phyloP scores from a whole-genome alignment of 2,113 vertebrate species.

The Thalassarche chlororhynchos region DNA sequence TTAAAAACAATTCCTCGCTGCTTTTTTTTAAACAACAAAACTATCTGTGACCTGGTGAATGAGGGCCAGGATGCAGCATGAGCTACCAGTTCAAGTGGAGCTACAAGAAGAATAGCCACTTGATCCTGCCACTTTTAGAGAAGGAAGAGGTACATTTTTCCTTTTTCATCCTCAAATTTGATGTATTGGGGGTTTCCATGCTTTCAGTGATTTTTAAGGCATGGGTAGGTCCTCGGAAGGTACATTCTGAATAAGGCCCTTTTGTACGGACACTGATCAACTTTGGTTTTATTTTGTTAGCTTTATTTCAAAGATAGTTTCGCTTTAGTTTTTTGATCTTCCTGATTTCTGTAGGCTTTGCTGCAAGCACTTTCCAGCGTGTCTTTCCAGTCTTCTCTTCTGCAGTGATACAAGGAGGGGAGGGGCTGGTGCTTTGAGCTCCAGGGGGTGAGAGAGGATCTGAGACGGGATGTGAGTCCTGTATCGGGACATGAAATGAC shows the following conservation, averaged over 20 bases:
- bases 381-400: background rate
- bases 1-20: background rate
- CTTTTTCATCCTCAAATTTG: background rate
- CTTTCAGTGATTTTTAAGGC: background rate
- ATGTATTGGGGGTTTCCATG: background rate
- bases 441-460: background rate
- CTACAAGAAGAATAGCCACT: background rate
- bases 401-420: background rate
- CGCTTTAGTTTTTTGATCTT: background rate
- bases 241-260: background rate
- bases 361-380: background rate
- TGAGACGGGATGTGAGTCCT: accelerated
- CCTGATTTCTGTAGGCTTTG: background rate
- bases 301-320: background rate
- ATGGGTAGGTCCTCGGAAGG: background rate
- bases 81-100: background rate
- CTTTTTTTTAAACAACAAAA: background rate
- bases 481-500: background rate
- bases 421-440: background rate
- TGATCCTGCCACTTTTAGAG: background rate
- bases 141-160: background rate
- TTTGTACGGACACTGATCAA: background rate
- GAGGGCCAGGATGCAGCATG: background rate
- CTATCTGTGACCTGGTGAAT: background rate
- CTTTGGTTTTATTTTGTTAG: background rate